Evolutionary conservation across 2,888 invertebrate genomes (phyloP).

Genomic region (Ornithoptera priamus): DNA sequence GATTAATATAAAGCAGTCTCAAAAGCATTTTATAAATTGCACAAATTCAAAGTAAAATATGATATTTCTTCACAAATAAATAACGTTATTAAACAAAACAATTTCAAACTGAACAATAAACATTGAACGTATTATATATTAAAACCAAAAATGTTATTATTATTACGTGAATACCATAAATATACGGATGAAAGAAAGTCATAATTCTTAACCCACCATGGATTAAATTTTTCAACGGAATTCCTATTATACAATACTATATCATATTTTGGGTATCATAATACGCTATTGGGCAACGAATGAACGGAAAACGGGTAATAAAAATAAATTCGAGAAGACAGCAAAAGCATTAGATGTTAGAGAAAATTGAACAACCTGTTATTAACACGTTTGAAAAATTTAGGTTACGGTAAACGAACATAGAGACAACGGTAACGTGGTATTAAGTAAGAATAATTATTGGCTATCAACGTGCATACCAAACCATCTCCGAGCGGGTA

Average conservation of each 20-base stretch:
- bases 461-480: conserved; percentile 10
- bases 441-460: conserved; percentile 27
- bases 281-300: conserved; percentile 21
- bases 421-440: conserved; percentile 26
- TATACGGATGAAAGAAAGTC: conserved; percentile 22
- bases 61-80: too few species aligned
- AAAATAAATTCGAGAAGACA: conserved; percentile 30
- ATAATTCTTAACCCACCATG: conserved; percentile 8
- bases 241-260: conserved; percentile 26
- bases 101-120: too few species aligned
- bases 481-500: conserved; percentile 2
- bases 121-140: neutral
- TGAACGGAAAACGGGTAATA: conserved; percentile 27
- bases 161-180: conserved; percentile 11
- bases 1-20: too few species aligned
- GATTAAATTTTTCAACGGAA: conserved; percentile 24
- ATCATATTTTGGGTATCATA: conserved; percentile 26
- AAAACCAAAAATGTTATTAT: neutral
- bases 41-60: too few species aligned
- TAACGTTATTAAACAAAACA: too few species aligned
- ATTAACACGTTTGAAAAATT: conserved; percentile 29
- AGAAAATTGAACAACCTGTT: conserved; percentile 27
- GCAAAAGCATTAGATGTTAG: conserved; percentile 24
- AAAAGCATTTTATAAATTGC: too few species aligned
- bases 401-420: conserved; percentile 28